These are phyloP conservation scores for Elaphurus davidianus DNA, from an alignment of 2,113 vertebrate species.

Conservation along the genomic window DNA sequence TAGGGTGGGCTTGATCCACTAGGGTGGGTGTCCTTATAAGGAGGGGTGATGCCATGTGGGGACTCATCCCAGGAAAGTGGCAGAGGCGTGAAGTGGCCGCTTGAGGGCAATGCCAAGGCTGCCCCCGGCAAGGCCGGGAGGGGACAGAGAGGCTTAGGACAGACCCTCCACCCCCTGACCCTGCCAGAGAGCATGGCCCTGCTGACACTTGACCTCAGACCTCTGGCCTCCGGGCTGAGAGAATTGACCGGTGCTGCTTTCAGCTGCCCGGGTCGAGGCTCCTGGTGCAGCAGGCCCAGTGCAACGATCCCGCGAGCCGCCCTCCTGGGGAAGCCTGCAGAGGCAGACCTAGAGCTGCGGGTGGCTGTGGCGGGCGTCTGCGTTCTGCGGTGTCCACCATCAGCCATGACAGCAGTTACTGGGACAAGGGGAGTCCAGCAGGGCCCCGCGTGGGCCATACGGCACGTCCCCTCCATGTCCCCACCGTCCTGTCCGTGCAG, in stretches of 20 bases:
- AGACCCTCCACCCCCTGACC: accelerated
- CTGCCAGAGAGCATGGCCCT: accelerated
- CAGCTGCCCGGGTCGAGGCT: accelerated
- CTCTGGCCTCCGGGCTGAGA: too few species aligned
- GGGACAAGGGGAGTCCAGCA: accelerated
- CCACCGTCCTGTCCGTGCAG: not conserved
- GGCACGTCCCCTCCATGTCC: not conserved
- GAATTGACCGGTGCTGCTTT: accelerated
- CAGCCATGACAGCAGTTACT: not conserved
- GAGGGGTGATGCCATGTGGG: not conserved
- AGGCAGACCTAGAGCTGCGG: not conserved
- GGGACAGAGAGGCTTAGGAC: not conserved
- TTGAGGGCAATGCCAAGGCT: accelerated
- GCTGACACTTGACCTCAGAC: not conserved
- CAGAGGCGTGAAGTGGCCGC: accelerated
- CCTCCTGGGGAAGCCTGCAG: not conserved
- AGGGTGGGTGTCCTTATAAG: not conserved
- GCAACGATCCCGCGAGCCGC: accelerated
- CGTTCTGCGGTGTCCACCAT: accelerated
- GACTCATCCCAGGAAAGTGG: accelerated
- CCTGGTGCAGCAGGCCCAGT: accelerated
- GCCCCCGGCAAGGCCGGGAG: accelerated
- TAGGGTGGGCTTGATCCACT: too few species aligned
- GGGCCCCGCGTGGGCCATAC: accelerated
- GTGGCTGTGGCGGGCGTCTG: accelerated